Evolutionary conservation across 2,888 invertebrate genomes (phyloP).

Genomic region (Melikaiella ostensackeni): DNA sequence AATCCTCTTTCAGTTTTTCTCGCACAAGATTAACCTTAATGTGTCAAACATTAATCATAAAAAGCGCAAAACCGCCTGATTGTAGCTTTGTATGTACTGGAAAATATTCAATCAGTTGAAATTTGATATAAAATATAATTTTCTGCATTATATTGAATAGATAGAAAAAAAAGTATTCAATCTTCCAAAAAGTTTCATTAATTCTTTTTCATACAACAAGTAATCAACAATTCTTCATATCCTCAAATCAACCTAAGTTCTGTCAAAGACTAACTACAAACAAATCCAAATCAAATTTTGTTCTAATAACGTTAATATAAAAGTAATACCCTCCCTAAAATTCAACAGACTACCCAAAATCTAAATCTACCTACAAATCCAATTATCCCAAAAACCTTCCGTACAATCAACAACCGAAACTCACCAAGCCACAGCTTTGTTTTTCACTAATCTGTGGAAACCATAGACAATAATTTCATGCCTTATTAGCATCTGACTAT

Average conservation of each 20-base stretch:
- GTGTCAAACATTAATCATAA: neutral
- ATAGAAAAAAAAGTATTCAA: too few species aligned
- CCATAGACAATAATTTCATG: slow-evolving; percentile 37
- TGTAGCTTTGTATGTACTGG: neutral
- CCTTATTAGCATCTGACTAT: slow-evolving; percentile 30
- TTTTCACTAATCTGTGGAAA: slow-evolving; percentile 12
- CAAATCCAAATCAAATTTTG: neutral
- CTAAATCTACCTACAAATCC: neutral
- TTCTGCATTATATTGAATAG: too few species aligned
- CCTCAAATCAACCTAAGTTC: too few species aligned
- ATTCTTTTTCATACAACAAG: neutral
- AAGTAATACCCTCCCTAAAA: neutral
- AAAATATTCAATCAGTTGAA: neutral
- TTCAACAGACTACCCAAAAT: neutral
- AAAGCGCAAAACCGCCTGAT: neutral
- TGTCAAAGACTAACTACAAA: too few species aligned
- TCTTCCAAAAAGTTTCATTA: neutral
- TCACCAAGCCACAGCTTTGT: neutral
- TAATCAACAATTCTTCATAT: too few species aligned
- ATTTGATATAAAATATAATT: too few species aligned
- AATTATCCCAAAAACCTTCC: neutral
- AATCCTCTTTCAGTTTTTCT: neutral
- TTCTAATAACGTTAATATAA: too few species aligned
- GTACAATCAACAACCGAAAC: neutral
- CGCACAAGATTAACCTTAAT: neutral